phyloP scores from a whole-genome alignment of 1,140 invertebrate genomes.

The Drosophila triauraria region DNA sequence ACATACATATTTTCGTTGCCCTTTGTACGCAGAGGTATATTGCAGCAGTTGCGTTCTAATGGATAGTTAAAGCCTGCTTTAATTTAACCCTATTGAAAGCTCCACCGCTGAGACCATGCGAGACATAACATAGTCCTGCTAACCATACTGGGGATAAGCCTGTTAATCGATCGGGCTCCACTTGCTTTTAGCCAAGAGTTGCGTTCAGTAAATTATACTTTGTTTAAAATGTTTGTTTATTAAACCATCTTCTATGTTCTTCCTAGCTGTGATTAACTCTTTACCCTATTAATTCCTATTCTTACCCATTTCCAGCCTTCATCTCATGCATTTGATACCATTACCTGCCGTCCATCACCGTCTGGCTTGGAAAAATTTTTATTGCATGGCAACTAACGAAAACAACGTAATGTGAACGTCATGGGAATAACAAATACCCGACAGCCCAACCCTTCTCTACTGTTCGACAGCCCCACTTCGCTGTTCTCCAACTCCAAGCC shows the following conservation, averaged over 20 bases:
- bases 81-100: too few relatives aligned
- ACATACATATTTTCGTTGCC: constrained; percentile 1
- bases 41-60: background rate
- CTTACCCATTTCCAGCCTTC: background rate
- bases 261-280: too few relatives aligned
- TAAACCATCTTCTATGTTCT: too few relatives aligned
- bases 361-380: constrained; percentile 22
- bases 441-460: too few relatives aligned
- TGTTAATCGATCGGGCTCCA: too few relatives aligned
- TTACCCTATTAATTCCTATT: constrained; percentile 16
- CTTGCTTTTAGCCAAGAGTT: too few relatives aligned
- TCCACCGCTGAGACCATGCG: too few relatives aligned
- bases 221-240: too few relatives aligned
- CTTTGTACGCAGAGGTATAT: background rate
- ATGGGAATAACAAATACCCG: constrained; percentile 9
- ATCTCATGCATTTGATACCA: background rate
- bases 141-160: too few relatives aligned
- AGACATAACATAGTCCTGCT: too few relatives aligned
- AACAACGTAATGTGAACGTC: constrained; percentile 23
- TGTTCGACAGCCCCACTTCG: background rate
- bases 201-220: too few relatives aligned
- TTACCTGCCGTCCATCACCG: background rate
- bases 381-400: constrained; percentile 36
- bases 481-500: background rate
- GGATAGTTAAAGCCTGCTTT: background rate